A percentile compares a stretch with the other conserved stretches of the same genome.
Conservation (phyloP, 2,113 vertebrate species). For the Hyperoodon ampullatus region DNA sequence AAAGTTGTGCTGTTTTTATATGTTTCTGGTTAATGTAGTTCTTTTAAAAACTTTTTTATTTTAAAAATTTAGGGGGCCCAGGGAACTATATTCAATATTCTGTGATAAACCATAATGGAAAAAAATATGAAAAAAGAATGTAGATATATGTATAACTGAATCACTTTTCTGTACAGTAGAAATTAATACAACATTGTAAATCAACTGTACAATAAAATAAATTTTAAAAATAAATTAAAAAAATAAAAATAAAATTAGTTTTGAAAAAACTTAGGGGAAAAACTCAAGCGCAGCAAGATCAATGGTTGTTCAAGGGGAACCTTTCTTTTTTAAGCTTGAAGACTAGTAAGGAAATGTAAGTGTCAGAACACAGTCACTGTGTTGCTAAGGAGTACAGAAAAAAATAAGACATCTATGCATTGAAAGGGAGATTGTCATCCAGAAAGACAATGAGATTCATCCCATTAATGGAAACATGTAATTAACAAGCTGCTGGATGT, state of each 20-base stretch:
- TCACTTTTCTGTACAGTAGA: not conserved
- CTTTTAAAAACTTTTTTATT: constrained; percentile 27
- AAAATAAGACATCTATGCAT: constrained; percentile 60
- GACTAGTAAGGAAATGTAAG: constrained; percentile 40
- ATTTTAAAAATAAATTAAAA: not conserved
- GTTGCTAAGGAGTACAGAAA: constrained; percentile 64
- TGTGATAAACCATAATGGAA: not conserved
- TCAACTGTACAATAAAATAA: not conserved
- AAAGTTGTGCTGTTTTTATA: not conserved
- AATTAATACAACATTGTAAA: not conserved
- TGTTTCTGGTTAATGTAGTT: not conserved
- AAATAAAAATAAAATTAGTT: not conserved
- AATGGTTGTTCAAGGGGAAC: not conserved
- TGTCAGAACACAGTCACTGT: constrained; percentile 47
- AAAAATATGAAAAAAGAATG: not conserved
- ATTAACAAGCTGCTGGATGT: constrained; percentile 69
- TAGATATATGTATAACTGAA: not conserved
- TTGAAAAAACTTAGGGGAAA: not conserved
- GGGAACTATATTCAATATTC: not conserved
- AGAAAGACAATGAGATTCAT: constrained; percentile 69
- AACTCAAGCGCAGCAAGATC: constrained; percentile 18
- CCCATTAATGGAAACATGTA: constrained; percentile 71
- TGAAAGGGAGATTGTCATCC: constrained; percentile 67
- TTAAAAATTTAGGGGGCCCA: not conserved
- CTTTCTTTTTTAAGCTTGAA: constrained; percentile 6